These are phyloP conservation scores for Nothocercus nigrocapillus DNA, from an alignment of 2,113 vertebrate genomes.

Conservation along the genomic window DNA sequence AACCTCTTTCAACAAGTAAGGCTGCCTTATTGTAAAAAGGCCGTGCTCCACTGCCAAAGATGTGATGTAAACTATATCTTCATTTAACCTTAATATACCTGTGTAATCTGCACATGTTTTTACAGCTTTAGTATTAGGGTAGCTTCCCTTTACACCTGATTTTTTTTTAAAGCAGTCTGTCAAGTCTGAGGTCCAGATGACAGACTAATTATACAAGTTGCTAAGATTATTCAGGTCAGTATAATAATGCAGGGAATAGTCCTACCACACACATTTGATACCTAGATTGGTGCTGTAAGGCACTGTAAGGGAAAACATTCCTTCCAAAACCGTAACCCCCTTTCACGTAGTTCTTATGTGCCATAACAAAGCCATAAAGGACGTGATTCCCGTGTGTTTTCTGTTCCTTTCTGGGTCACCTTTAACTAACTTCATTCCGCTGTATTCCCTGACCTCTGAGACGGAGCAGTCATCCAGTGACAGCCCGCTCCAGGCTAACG, in stretches of 20 bases:
- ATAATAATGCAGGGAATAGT: not conserved
- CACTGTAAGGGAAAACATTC: not conserved
- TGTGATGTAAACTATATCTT: not conserved
- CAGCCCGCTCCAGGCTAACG: conserved; percentile 25
- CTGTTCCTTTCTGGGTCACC: conserved; percentile 19
- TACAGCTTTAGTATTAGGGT: not conserved
- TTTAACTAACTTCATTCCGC: conserved; percentile 36
- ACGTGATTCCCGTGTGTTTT: not conserved
- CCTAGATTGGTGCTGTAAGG: not conserved
- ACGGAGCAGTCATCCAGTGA: not conserved
- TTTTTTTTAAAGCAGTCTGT: not conserved
- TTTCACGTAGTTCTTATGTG: not conserved
- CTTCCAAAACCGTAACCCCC: not conserved
- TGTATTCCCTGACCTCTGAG: not conserved
- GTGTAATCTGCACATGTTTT: not conserved
- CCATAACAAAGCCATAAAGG: not conserved
- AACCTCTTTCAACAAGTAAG: not conserved
- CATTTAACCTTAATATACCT: not conserved
- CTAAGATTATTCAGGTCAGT: not conserved
- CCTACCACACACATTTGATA: not conserved
- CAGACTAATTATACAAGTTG: not conserved
- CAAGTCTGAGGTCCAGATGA: not conserved
- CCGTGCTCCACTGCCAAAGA: not conserved
- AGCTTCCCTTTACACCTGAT: not conserved
- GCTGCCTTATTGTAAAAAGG: not conserved